phyloP scores from a whole-genome alignment of 1,140 invertebrate species.

The Leucophenga varia region DNA sequence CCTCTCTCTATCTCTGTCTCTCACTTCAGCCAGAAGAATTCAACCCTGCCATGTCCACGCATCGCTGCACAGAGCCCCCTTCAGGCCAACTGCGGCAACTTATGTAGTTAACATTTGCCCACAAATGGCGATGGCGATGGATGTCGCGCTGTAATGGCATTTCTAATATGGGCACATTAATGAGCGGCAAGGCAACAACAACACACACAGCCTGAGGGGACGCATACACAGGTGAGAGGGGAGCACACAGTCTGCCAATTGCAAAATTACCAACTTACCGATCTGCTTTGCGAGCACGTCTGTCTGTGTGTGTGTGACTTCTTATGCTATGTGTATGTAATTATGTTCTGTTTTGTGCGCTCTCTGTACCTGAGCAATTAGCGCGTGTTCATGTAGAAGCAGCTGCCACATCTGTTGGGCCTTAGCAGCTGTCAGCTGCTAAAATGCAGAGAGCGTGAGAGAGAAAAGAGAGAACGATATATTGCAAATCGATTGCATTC shows the following conservation, averaged over 20 bases:
- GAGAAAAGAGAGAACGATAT: constrained; percentile 6
- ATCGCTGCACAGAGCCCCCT: constrained; percentile 30
- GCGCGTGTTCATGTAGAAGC: constrained; percentile 32
- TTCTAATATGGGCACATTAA: constrained; percentile 49
- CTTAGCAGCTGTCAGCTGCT: constrained; percentile 16
- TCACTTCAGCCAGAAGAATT: constrained; percentile 12
- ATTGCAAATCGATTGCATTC: constrained; percentile 20
- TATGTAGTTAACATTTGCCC: constrained; percentile 43
- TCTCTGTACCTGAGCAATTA: constrained; percentile 48
- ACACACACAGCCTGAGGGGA: constrained; percentile 4
- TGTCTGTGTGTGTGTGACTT: constrained; percentile 6
- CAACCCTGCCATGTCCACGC: constrained; percentile 26
- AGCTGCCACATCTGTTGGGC: constrained; percentile 22
- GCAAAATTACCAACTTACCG: constrained; percentile 38
- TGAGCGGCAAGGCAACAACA: constrained; percentile 15
- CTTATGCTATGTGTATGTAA: constrained; percentile 20
- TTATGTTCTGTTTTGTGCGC: constrained; percentile 25
- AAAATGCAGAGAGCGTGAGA: constrained; percentile 6
- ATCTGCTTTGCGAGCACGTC: constrained; percentile 4
- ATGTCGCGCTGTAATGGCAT: constrained; percentile 43
- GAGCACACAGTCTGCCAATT: constrained; percentile 25
- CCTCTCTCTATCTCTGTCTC: constrained; percentile 16
- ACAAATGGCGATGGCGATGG: constrained; percentile 38
- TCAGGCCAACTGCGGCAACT: constrained; percentile 21
- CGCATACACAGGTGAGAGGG: too few species aligned